Percentiles rank a stretch among this genome's conserved stretches.
These are phyloP conservation scores for Lepeophtheirus salmonis DNA, from an alignment of 1,140 invertebrate species.

Conservation along the genomic window DNA sequence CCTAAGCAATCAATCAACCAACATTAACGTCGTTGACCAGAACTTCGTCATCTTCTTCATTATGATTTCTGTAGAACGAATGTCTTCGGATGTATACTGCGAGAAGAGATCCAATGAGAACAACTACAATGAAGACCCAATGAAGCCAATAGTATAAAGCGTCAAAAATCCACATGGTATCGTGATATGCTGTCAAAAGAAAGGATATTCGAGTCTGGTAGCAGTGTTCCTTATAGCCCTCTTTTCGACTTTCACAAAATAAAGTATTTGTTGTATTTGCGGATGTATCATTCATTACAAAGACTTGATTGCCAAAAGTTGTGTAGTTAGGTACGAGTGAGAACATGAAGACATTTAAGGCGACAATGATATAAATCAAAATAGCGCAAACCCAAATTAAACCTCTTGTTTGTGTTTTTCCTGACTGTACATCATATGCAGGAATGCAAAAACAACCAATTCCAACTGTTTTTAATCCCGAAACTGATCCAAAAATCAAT, in stretches of 20 bases:
- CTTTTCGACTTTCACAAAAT: constrained; percentile 20
- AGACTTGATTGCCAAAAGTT: constrained; percentile 31
- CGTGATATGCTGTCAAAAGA: constrained; percentile 30
- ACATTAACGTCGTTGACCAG: background rate
- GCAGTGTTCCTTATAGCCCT: constrained; percentile 24
- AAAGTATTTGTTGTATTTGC: constrained; percentile 9
- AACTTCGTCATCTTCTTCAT: background rate
- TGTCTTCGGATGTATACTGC: background rate
- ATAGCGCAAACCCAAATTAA: constrained; percentile 30
- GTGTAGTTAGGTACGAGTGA: constrained; percentile 31
- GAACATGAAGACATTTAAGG: constrained; percentile 31
- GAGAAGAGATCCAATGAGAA: constrained; percentile 16
- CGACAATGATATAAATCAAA: constrained; percentile 30
- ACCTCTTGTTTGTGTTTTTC: constrained; percentile 28
- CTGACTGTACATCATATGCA: constrained; percentile 22
- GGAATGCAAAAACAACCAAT: constrained; percentile 31
- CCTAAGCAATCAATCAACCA: too few species aligned
- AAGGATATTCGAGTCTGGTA: constrained; percentile 27
- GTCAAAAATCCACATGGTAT: constrained; percentile 33
- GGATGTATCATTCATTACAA: constrained; percentile 18
- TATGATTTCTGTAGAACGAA: background rate
- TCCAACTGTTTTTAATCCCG: constrained; percentile 29
- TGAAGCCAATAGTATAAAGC: constrained; percentile 30
- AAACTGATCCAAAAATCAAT: constrained; percentile 31
- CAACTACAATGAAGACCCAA: constrained; percentile 29